Percentiles rank a stretch among this genome's conserved stretches.
phyloP scores from a whole-genome alignment of 2,888 invertebrate genomes.

The Meiosimyza decipiens region DNA sequence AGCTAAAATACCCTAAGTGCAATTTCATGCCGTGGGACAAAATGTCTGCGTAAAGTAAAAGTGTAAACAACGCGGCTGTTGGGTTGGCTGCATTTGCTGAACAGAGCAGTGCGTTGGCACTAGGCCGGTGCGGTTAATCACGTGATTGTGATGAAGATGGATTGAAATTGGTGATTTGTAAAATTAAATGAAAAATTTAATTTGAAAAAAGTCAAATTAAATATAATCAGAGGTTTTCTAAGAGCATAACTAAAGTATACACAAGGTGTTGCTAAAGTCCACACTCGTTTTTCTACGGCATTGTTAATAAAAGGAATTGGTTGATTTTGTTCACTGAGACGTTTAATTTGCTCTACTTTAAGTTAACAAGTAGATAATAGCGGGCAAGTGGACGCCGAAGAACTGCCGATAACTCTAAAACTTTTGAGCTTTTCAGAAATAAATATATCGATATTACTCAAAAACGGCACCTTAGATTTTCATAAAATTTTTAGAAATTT shows the following conservation, averaged over 20 bases:
- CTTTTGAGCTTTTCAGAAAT: no score
- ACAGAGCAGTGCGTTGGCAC: background rate
- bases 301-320: no score
- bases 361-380: no score
- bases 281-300: no score
- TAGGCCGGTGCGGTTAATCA: constrained; percentile 27
- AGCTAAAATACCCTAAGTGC: constrained; percentile 27
- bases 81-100: background rate
- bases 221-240: background rate
- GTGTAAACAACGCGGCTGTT: background rate
- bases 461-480: no score
- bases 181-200: constrained; percentile 3
- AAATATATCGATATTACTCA: no score
- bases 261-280: no score
- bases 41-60: constrained; percentile 14
- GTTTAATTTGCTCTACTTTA: background rate
- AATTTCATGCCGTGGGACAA: background rate
- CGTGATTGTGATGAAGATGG: constrained; percentile 34
- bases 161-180: constrained; percentile 4
- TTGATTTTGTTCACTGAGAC: background rate
- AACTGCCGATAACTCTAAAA: no score
- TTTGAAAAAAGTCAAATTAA: constrained; percentile 28
- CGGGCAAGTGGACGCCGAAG: no score
- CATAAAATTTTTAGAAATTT: no score
- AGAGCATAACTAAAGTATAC: background rate